Evolutionary conservation across 2,888 invertebrate species (phyloP), one percentile per base, ranked within the genome.

Genomic region (Dicycla oo): DNA sequence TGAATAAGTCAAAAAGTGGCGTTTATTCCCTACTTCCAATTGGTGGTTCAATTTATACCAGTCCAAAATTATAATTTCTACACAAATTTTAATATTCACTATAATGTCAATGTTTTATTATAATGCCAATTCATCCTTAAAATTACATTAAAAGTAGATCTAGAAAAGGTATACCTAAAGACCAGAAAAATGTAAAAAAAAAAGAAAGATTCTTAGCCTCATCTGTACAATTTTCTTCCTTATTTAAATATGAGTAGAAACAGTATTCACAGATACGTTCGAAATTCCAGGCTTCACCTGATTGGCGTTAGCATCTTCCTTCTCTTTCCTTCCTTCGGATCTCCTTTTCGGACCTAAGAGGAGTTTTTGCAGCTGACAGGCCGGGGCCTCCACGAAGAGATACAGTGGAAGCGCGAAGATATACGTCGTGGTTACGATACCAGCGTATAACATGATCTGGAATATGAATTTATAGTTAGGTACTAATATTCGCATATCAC

Each of bases 371-470:
- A 96, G 89, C 23, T 94, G 93, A 64, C 94, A 95, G 0, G 92
- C 89, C 6, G 96, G 96, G 0, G 95, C 95, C 84, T 96, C 96
- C 0, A 94, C 96, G 82, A 96, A 93, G 18, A 96, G 90, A 63
- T 95, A 89, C 0, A 96, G 91, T 18, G 95, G 94, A 0, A 95
- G 85, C 0, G 96, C 91, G 43, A 89, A 88, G 6, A 95, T 81
- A 75, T 92, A 96, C 0, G 95, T 95, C 0, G 92, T 91, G 61
- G 86, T 89, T 0, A 95, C 95, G 51, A 95, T 95, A 2, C 96
- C 96, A 3, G 93, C 93, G 84, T 90, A 95, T 0, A 96, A 85
- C 95, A 96, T 95, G 34, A 95, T 95, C 95, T 96, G 89, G 5
- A 89, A 86, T 8, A 54, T 8, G 1, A 51, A 60, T 56, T 34